Base-by-base conservation (phyloP, 2,888 invertebrate genomes). In the Agonopterix arenella region DNA sequence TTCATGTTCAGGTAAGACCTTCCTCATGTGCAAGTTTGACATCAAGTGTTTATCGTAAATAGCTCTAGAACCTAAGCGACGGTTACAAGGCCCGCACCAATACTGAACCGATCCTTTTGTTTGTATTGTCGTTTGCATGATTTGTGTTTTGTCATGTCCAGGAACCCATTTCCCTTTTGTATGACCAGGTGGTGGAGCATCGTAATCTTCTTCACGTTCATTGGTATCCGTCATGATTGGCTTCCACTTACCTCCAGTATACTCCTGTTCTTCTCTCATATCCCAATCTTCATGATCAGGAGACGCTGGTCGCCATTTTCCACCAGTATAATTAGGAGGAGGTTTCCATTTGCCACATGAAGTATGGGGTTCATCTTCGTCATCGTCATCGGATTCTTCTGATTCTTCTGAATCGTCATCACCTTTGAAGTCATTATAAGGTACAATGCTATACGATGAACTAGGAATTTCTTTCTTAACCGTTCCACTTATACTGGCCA, bases 81-180 rank as follows among this genome's bases (percentile, higher is more conserved):
- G 90, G 60, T 95, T 94, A 69, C 96, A 96, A 18, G 95, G 93
- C 51, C 93, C 93, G 68, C 96, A 96, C 95, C 95, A 95, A 72
- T 93, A 95, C 61, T 93, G 92, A 2, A 92, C 89, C 0, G 90
- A 78, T 8, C 86, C 89, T 68, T 85, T 89, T 43, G 67, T 89
- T 70, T 77, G 91, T 68, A 73, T 84, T 53, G 78, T 91, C 49
- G 74, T 90, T 66, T 81, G 90, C 90, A 80, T 90, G 50, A 79
- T 91, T 71, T 85, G 91, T 58, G 73, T 89, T 76, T 89, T 89
- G 41, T 89, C 89, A 48, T 80, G 76, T 60, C 94, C 94, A 0
- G 95, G 95, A 47, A 95, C 91, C 96, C 96, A 96, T 85, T 96
- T 96, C 0, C 95, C 95, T 71, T 92, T 93, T 0, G 94, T 94